These are phyloP conservation scores for Cliona cf. orientalis DNA, from an alignment of 37 sponge, comb jelly and placozoan genomes.

Conservation along the genomic window DNA sequence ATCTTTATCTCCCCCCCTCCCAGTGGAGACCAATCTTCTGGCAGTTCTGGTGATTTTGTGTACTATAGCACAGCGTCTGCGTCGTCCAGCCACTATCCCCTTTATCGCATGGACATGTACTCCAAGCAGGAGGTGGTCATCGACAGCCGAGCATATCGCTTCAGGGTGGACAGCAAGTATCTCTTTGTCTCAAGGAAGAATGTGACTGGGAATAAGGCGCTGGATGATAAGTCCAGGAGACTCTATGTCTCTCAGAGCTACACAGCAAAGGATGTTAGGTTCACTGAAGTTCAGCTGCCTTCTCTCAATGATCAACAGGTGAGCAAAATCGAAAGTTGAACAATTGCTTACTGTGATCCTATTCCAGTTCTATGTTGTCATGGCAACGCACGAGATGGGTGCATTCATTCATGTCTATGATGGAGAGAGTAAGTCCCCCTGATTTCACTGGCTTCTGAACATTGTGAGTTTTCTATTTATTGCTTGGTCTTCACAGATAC, in stretches of 20 bases:
- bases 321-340: neutral
- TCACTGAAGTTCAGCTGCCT: constrained; percentile 72
- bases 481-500: constrained; percentile 3
- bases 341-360: neutral
- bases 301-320: constrained; percentile 54
- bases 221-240: constrained; percentile 32
- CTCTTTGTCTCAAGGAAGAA: constrained; percentile 70
- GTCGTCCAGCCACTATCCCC: neutral
- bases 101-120: constrained; percentile 41
- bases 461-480: neutral
- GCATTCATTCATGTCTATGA: constrained; percentile 72
- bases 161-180: constrained; percentile 56
- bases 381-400: constrained; percentile 76
- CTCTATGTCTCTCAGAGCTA: constrained; percentile 59
- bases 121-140: constrained; percentile 32
- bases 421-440: constrained; percentile 5
- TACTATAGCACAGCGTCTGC: constrained; percentile 14
- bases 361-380: constrained; percentile 45
- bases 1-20: neutral
- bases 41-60: constrained; percentile 2
- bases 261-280: neutral
- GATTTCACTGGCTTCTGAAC: neutral
- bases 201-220: constrained; percentile 14
- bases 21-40: constrained; percentile 12
- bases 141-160: constrained; percentile 51